A percentile compares a stretch with the other conserved stretches of the same genome.
Conservation (phyloP, 2,797 vertebrate species). For the Erethizon dorsatum region DNA sequence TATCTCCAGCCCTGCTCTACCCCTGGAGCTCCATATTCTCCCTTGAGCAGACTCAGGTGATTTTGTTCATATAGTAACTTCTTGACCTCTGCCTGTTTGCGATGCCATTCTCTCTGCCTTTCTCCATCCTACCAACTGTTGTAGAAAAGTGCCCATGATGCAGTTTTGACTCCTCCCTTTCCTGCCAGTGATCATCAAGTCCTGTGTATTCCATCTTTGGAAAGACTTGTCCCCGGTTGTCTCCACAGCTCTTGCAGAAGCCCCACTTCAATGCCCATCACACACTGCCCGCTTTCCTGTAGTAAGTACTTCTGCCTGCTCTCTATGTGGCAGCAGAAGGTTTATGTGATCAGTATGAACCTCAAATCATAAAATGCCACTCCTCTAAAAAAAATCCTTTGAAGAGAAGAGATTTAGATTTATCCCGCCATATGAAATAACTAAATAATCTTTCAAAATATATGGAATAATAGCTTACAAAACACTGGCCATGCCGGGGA, state of each 20-base stretch:
- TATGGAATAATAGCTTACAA: background rate
- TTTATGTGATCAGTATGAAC: background rate
- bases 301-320: background rate
- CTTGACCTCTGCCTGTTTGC: background rate
- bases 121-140: background rate
- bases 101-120: accelerated
- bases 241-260: background rate
- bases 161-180: background rate
- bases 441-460: background rate
- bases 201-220: background rate
- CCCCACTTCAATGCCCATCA: background rate
- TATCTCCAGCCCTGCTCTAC: background rate
- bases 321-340: background rate
- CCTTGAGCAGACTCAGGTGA: background rate
- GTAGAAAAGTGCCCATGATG: background rate
- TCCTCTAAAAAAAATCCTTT: background rate
- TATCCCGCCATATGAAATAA: background rate
- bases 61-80: background rate
- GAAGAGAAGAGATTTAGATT: background rate
- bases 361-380: background rate
- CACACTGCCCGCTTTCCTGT: background rate
- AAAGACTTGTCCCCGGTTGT: background rate
- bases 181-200: background rate
- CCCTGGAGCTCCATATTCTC: background rate
- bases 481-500: background rate